Conservation (phyloP, 2,113 vertebrate genomes). For the Gulo gulo region DNA sequence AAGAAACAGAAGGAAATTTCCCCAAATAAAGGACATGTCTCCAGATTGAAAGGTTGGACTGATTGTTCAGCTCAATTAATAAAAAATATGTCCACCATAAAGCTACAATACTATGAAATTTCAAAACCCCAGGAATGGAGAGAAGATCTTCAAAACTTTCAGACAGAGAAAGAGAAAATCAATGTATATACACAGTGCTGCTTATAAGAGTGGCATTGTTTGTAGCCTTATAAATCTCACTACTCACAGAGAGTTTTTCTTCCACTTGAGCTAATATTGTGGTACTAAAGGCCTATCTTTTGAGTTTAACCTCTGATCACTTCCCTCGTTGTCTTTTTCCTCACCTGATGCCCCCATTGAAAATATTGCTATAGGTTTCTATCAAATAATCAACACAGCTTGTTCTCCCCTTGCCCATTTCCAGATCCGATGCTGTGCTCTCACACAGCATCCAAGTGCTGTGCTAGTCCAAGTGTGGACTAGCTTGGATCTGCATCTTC, state of each 20-base stretch:
- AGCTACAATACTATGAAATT: neutral
- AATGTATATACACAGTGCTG: neutral
- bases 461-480: accelerated
- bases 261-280: neutral
- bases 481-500: neutral
- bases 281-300: neutral
- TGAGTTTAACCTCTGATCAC: neutral
- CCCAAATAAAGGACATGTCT: neutral
- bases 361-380: neutral
- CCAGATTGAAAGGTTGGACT: neutral
- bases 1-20: neutral
- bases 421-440: neutral
- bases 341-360: neutral
- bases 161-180: neutral
- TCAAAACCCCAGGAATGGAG: neutral
- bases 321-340: neutral
- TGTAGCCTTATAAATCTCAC: neutral
- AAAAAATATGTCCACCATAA: neutral
- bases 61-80: neutral
- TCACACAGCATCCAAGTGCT: no score
- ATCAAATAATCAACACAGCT: neutral
- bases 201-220: neutral
- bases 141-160: neutral
- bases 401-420: neutral
- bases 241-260: neutral